Base-by-base conservation (phyloP, 2,797 vertebrate species). In the Lerista edwardsae region DNA sequence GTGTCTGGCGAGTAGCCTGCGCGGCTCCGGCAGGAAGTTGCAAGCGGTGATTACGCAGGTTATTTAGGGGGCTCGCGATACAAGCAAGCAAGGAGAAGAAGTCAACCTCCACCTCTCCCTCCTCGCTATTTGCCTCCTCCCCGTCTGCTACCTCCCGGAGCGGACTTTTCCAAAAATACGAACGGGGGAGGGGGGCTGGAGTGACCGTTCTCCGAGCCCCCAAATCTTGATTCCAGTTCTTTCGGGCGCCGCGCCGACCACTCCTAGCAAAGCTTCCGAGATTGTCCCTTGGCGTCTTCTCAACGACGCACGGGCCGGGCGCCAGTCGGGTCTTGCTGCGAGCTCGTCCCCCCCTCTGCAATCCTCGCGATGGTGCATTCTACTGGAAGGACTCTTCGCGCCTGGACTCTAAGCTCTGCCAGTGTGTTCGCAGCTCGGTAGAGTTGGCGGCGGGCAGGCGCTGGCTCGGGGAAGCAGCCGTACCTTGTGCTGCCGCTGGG, bases 351-450 rank as follows among this genome's bases (percentile, higher is more conserved):
- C 75, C 85, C 88, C 84, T 41, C 67, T 29, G 62, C 10, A 41
- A n/a, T 29, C 44, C 41, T 10, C 11, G 51, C 64, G 75, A 92
- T 96, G 95, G 95, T 95, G 91, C 69, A 57, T 90, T 87, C 95
- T 87, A 86, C 84, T 86, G 91, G 93, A 87, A 90, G 94, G 93
- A 84, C 89, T 90, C 83, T 87, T 61, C 10, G 93, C 89, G 82
- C 90, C 91, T 59, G 91, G 88, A 87, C 84, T 78, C 59, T 77
- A 41, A 62, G 84, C 31, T 59, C 87, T 81, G 89, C 80, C 94
- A 94, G 92, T 93, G 91, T 86, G 91, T 89, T 83, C 77, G 88
- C 83, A 87, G 94, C 88, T 93, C 91, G 86, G 84, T 82, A 79
- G 90, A 72, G 67, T 85, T 41, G 83, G 69, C 67, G 14, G 89